Percentiles rank a stretch among this genome's conserved stretches.
Evolutionary conservation across 2,888 invertebrate genomes (phyloP).

Genomic region (Phyllotreta cruciferae): DNA sequence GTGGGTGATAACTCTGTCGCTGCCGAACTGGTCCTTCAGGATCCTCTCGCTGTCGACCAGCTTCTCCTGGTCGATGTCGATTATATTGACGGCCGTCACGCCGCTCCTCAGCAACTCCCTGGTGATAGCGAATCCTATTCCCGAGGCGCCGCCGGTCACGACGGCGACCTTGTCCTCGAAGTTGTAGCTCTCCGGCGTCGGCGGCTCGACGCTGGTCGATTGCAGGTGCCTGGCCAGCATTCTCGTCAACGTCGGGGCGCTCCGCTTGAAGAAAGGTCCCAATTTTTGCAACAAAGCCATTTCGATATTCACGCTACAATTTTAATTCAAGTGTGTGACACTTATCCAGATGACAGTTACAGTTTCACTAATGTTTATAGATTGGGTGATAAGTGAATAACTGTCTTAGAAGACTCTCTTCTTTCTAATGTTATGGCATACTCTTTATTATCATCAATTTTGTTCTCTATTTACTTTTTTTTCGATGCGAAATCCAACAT

Average conservation of each 20-base stretch:
- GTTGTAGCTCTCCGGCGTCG: neutral
- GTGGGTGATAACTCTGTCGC: slow-evolving; percentile 73
- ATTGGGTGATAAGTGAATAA: too few species aligned
- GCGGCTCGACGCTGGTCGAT: neutral
- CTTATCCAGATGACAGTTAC: neutral
- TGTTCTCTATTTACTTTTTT: too few species aligned
- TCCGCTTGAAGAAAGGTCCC: neutral
- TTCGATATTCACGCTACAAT: slow-evolving; percentile 4
- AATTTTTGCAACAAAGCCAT: neutral
- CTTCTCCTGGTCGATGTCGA: slow-evolving; percentile 71
- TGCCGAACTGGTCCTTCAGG: slow-evolving; percentile 70
- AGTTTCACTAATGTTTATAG: too few species aligned
- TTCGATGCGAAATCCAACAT: too few species aligned
- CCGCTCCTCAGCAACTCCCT: slow-evolving; percentile 74
- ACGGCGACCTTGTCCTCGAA: slow-evolving; percentile 65
- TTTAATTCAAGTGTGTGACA: slow-evolving; percentile 3
- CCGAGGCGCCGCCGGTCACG: slow-evolving; percentile 76
- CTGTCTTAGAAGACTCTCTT: too few species aligned
- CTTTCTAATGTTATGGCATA: too few species aligned
- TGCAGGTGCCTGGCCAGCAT: neutral
- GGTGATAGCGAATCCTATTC: slow-evolving; percentile 73
- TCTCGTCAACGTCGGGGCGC: neutral
- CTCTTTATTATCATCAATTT: too few species aligned
- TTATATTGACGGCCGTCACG: slow-evolving; percentile 69
- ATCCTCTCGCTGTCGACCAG: slow-evolving; percentile 70